phyloP scores from a whole-genome alignment of 37 sponge, comb jelly and placozoan species.

The Geodia barretti region DNA sequence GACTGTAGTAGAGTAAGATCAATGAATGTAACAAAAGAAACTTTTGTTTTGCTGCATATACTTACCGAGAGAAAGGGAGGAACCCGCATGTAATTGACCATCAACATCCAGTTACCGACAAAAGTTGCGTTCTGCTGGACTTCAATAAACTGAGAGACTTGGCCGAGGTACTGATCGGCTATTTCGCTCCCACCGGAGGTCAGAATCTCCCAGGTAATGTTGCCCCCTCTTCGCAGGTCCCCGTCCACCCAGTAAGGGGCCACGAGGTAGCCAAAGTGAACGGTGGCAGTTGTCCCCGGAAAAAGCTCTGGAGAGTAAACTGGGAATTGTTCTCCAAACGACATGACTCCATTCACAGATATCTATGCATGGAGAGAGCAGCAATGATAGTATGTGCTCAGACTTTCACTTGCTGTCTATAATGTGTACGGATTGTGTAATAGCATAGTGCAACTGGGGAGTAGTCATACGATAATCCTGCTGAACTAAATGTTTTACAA shows the following conservation, averaged over 20 bases:
- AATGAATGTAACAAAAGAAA: no score
- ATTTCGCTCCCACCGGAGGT: neutral
- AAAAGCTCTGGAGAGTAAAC: neutral
- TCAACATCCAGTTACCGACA: slow-evolving; percentile 41
- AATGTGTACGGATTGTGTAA: no score
- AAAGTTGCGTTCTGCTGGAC: neutral
- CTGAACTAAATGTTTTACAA: no score
- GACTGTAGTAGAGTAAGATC: no score
- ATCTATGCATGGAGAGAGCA: no score
- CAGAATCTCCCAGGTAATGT: slow-evolving; percentile 7
- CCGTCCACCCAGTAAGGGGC: slow-evolving; percentile 38
- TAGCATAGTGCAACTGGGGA: no score
- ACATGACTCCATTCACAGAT: slow-evolving; percentile 44
- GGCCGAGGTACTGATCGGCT: neutral
- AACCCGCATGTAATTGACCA: slow-evolving; percentile 31
- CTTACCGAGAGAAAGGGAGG: slow-evolving; percentile 38
- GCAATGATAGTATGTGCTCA: no score
- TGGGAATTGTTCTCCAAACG: slow-evolving; percentile 15
- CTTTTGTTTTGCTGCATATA: no score
- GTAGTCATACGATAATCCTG: no score
- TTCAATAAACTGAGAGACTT: slow-evolving; percentile 10
- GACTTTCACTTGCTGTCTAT: no score
- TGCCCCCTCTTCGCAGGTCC: slow-evolving; percentile 5
- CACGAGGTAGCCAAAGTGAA: slow-evolving; percentile 10
- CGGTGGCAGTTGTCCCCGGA: neutral